These are phyloP conservation scores for Galleria mellonella DNA, from an alignment of 1,140 invertebrate genomes.

Conservation along the genomic window DNA sequence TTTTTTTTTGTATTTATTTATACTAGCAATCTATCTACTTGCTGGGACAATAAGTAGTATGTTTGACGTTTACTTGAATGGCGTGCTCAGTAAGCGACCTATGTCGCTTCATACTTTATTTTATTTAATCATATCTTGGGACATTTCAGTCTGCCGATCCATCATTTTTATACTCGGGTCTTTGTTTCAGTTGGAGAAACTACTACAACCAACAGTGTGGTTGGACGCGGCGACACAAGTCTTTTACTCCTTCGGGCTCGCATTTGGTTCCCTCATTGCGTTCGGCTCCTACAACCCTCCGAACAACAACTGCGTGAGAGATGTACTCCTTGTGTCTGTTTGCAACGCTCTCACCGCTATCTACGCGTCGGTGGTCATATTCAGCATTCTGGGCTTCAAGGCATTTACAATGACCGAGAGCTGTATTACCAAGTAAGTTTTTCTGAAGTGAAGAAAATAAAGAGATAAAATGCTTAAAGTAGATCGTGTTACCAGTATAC, in stretches of 20 bases:
- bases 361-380: slow-evolving; percentile 94
- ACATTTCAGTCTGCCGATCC: too few species aligned
- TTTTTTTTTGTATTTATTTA: too few species aligned
- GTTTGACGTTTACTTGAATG: too few species aligned
- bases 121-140: too few species aligned
- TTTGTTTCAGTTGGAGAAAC: slow-evolving; percentile 81
- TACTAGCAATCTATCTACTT: too few species aligned
- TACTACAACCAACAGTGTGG: slow-evolving; percentile 90
- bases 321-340: slow-evolving; percentile 91
- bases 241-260: slow-evolving; percentile 95
- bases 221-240: slow-evolving; percentile 96
- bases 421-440: slow-evolving; percentile 83
- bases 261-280: slow-evolving; percentile 93
- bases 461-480: too few species aligned
- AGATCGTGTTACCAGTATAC: too few species aligned
- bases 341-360: slow-evolving; percentile 95
- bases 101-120: too few species aligned
- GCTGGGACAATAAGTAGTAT: too few species aligned
- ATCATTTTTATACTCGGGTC: too few species aligned
- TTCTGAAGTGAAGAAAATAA: background rate
- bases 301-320: slow-evolving; percentile 92
- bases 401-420: slow-evolving; percentile 87
- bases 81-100: too few species aligned
- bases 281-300: slow-evolving; percentile 94
- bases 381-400: slow-evolving; percentile 91